Base-by-base conservation (phyloP, 2,797 vertebrate species). In the Sarcophilus harrisii region DNA sequence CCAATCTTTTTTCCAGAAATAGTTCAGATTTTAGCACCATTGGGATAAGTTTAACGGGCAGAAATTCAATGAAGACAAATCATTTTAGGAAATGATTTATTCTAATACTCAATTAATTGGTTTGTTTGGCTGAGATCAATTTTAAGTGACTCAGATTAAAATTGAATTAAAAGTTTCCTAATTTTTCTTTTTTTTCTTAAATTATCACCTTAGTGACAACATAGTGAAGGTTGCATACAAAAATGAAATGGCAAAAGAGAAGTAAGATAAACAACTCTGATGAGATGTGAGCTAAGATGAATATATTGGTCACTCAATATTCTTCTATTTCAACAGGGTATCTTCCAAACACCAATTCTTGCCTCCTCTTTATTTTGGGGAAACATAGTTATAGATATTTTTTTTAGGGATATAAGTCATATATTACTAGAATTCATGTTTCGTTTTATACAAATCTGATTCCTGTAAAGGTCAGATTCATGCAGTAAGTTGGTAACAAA, bases 401-500 rank as follows among this genome's bases (percentile, higher is more conserved):
- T 60, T 96, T 96, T 73, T 29, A 55, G 73, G 90, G 94, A 57
- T 38, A 94, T 38, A 59, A 60, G 58, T 45, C n/a, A 91, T n/a
- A 93, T 94, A 95, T 89, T 93, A 90, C 28, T 62, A 49, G 54
- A 62, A 49, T 38, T 94, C 95, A 12, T 73, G 60, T 28, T 94
- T 49, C 58, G 58, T 91, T 95, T 38, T 96, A 95, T 21, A 95
- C 92, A 93, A 32, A 55, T 55, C 57, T 18, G 12, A 4, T 57
- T 57, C 54, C 10, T 55, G 11, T 55, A 55, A 55, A 55, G 32
- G 62, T 96, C 92, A 59, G 49, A 66, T 94, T 89, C 92, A 96
- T 55, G 55, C 29, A 95, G 29, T 90, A 58, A 0, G 0, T 60
- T 93, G 57, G 95, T 90, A 54, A 38, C 14, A 91, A 21, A 96